A percentile compares a stretch with the other conserved stretches of the same genome.
These are phyloP conservation scores for Agapostemon virescens DNA, from an alignment of 2,888 invertebrate genomes.

Conservation along the genomic window DNA sequence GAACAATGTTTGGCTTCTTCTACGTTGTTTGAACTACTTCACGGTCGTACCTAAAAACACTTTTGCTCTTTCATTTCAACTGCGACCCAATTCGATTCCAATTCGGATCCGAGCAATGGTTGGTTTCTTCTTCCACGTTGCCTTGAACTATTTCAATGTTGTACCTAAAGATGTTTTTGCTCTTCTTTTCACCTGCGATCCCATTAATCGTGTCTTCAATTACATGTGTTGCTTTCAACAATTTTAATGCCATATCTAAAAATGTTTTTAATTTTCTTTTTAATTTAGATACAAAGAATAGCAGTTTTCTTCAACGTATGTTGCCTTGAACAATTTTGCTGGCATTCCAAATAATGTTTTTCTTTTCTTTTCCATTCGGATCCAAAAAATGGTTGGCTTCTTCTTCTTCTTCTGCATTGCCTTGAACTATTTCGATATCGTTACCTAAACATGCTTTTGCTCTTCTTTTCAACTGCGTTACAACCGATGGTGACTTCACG, in stretches of 20 bases:
- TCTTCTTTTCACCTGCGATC: too few species aligned
- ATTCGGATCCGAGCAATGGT: not conserved
- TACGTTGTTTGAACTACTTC: too few species aligned
- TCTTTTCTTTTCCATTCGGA: not conserved
- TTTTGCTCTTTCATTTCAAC: not conserved
- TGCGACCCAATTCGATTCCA: too few species aligned
- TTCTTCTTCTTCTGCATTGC: not conserved
- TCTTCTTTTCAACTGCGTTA: not conserved
- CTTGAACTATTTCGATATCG: too few species aligned
- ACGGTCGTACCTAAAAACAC: not conserved
- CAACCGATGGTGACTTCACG: too few species aligned
- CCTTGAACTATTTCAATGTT: not conserved
- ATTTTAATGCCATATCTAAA: not conserved
- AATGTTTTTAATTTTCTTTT: not conserved
- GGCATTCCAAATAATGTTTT: not conserved
- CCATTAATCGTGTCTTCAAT: too few species aligned
- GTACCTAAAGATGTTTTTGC: too few species aligned
- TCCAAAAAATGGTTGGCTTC: too few species aligned
- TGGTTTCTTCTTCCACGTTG: not conserved
- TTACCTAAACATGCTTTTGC: not conserved
- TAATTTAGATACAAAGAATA: not conserved
- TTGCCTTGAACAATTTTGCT: not conserved
- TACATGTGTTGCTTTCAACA: not conserved
- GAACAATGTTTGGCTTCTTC: not conserved
- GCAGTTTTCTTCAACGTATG: not conserved